phyloP scores from a whole-genome alignment of 2,797 vertebrate species.

The Pipistrellus pipistrellus region DNA sequence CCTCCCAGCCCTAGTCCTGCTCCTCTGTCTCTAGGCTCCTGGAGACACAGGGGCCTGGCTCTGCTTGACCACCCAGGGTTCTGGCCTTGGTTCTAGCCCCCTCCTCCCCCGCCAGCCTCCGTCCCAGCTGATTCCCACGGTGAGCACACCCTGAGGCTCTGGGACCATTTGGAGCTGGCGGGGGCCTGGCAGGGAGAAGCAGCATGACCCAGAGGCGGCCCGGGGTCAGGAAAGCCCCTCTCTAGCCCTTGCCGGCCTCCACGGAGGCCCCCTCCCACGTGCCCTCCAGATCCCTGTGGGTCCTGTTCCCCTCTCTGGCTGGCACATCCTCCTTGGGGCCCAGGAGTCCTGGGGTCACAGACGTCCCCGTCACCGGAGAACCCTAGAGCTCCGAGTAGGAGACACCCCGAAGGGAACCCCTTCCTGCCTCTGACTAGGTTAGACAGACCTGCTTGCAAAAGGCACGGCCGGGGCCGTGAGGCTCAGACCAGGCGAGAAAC shows the following conservation, averaged over 20 bases:
- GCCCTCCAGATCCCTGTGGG: not conserved
- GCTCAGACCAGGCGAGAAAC: constrained; percentile 59
- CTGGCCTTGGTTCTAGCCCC: not conserved
- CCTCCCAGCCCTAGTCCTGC: not conserved
- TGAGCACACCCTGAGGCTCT: not conserved
- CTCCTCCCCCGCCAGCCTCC: not conserved
- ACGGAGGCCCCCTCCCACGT: not conserved
- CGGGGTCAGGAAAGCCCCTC: not conserved
- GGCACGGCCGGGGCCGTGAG: not conserved
- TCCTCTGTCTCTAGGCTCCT: not conserved
- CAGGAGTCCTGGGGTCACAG: not conserved
- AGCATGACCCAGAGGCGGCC: not conserved
- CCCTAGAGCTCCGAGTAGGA: not conserved
- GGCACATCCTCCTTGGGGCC: not conserved
- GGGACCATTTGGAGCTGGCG: not conserved
- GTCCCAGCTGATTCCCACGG: not conserved
- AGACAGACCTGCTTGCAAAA: not conserved
- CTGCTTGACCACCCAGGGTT: not conserved
- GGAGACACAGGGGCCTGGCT: not conserved
- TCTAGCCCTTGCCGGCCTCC: not conserved
- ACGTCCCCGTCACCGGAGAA: not conserved
- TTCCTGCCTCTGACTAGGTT: not conserved
- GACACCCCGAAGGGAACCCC: not conserved
- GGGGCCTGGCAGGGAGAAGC: not conserved
- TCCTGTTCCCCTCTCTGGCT: not conserved